Base-by-base conservation (phyloP, 2,797 vertebrate species). In the Chaunax sp. region DNA sequence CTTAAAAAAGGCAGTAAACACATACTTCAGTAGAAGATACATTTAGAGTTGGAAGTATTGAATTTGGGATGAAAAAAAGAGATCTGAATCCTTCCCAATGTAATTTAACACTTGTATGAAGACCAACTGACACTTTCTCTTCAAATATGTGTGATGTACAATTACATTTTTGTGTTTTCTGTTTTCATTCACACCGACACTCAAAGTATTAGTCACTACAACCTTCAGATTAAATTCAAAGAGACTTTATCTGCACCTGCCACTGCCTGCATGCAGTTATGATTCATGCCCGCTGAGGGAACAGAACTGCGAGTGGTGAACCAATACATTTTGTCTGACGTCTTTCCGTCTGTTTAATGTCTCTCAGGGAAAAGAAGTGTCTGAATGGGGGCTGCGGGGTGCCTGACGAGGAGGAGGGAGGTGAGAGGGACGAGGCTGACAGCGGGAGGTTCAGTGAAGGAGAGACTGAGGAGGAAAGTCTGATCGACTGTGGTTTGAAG, bases 301-400 rank as follows among this genome's bases (percentile, higher is more conserved):
- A 62, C 18, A 47, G 26, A 65, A 47, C 72, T 28, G 45, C 35
- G 64, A 83, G 54, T 5, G 18, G 64, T 40, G 60, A 49, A 65
- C 45, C 19, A 20, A 8, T 38, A 20, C 23, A 14, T 51, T 62
- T 41, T 55, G 20, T 72, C 72, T 81, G 64, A 72, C 23, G 49
- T 67, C 14, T 80, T 3, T 47, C 43, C 38, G 20, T 66, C 20
- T 51, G 51, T 69, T 65, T 41, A 26, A 52, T 56, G 58, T 50
- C 53, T 73, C 43, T 50, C 87, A 93, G 92, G 40, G 93, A 95
- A 16, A 96, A 95, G 88, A 97, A 96, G 81, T 98, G 97, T 85
- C 90, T 97, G 37, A 95, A 98, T 0, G 97, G 97, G 0, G 97
- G 96, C 18, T 99, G 98, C 0, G 97, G 98, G 2, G 97, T 95